Percentiles rank a stretch among this genome's conserved stretches.
These are phyloP conservation scores for Heterochromis multidens DNA, from an alignment of 2,113 vertebrate species.

Conservation along the genomic window DNA sequence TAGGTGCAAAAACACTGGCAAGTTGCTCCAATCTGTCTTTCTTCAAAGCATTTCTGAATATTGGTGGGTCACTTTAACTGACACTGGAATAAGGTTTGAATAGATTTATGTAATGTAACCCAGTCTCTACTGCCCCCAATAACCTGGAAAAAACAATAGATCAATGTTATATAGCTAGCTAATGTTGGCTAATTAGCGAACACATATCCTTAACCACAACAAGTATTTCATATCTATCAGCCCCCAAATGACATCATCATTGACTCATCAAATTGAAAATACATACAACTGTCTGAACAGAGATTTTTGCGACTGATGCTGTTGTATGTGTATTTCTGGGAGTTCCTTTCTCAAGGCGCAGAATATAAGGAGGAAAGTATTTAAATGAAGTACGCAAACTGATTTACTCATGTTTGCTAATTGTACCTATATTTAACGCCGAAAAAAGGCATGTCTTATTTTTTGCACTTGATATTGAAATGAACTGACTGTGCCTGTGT, in stretches of 20 bases:
- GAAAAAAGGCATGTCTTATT: background rate
- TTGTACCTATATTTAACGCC: background rate
- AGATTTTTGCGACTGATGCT: background rate
- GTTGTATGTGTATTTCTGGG: background rate
- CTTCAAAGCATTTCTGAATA: background rate
- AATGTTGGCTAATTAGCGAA: background rate
- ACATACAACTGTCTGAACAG: too few relatives aligned
- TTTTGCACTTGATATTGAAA: background rate
- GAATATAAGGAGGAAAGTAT: background rate
- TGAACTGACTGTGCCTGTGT: background rate
- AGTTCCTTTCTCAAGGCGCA: background rate
- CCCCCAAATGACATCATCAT: background rate
- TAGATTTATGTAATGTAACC: too few relatives aligned
- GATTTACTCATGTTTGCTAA: background rate
- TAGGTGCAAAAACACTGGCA: background rate
- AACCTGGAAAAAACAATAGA: background rate
- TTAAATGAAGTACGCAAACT: too few relatives aligned
- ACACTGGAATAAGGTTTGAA: too few relatives aligned
- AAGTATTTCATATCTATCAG: background rate
- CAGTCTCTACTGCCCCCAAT: background rate
- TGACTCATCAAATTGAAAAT: background rate
- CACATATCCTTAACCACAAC: background rate
- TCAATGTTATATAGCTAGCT: background rate
- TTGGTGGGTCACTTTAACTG: background rate
- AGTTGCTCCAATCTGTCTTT: background rate